Evolutionary conservation across 2,888 invertebrate species (phyloP).

Genomic region (Trachelus tabidus): DNA sequence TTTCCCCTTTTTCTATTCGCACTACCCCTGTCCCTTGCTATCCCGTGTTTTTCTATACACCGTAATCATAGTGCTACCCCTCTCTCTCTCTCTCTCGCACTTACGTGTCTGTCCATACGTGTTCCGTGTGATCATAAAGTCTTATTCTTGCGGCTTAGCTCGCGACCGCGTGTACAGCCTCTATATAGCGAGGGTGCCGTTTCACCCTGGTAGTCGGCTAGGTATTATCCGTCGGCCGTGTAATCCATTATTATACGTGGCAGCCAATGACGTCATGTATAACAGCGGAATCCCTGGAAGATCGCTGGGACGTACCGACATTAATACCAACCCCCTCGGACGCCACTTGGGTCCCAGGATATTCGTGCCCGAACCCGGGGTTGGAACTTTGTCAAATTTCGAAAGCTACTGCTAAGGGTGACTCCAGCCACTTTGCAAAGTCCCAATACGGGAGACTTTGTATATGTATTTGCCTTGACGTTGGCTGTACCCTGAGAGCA

Average conservation of each 20-base stretch:
- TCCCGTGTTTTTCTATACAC: not conserved
- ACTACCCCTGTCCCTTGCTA: not conserved
- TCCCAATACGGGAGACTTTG: not conserved
- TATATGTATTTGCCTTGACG: not conserved
- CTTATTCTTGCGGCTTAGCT: conserved; percentile 44
- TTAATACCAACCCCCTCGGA: not conserved
- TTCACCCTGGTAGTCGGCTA: not conserved
- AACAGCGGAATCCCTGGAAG: conserved; percentile 37
- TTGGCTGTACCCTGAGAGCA: not conserved
- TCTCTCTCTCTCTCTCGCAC: not conserved
- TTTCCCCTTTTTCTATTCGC: conserved; percentile 2
- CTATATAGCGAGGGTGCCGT: conserved; percentile 32
- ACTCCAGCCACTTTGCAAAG: not conserved
- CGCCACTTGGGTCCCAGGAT: not conserved
- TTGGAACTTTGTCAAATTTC: not conserved
- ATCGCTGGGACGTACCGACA: conserved; percentile 27
- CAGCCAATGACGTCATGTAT: conserved; percentile 38
- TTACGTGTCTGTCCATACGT: not conserved
- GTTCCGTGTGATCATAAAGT: conserved; percentile 40
- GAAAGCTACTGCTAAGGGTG: not conserved
- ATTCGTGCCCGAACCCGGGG: not conserved
- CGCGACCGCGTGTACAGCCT: conserved; percentile 28
- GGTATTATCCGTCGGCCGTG: conserved; percentile 46
- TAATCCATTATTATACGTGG: conserved; percentile 49
- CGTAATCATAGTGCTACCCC: not conserved